Conservation (phyloP, 2,888 invertebrate species). For the Macrosoma leucophasiata region DNA sequence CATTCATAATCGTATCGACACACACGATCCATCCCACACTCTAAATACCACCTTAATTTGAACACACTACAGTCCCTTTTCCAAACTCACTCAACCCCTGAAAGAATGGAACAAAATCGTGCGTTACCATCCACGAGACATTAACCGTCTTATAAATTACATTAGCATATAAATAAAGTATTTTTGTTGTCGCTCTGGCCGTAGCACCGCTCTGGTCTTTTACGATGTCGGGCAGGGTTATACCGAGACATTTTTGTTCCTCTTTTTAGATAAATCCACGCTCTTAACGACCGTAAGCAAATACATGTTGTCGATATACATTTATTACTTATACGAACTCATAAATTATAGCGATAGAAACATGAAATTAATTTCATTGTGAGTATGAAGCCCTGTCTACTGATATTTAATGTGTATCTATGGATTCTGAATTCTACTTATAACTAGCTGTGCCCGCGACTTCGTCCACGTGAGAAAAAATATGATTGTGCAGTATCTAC, state of each 20-base stretch:
- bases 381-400: conserved; percentile 35
- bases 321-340: conserved; percentile 71
- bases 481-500: no score
- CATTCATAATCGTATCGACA: conserved; percentile 75
- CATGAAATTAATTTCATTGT: conserved; percentile 69
- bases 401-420: conserved; percentile 9
- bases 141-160: conserved; percentile 76
- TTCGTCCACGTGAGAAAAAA: no score
- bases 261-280: conserved; percentile 72
- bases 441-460: no score
- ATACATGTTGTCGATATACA: conserved; percentile 70
- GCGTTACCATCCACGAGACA: conserved; percentile 74
- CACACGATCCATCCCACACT: conserved; percentile 44
- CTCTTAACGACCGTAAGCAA: conserved; percentile 71
- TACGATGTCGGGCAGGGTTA: conserved; percentile 64
- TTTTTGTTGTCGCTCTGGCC: conserved; percentile 65
- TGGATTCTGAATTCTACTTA: no score
- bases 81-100: conserved; percentile 28
- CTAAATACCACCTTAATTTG: conserved; percentile 49
- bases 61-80: conserved; percentile 42
- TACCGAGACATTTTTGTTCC: conserved; percentile 67
- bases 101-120: conserved; percentile 70
- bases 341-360: conserved; percentile 68
- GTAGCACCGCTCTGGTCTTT: conserved; percentile 60
- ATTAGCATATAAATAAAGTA: conserved; percentile 77